phyloP scores from a whole-genome alignment of 2,113 vertebrate genomes.

The Hypomesus transpacificus region DNA sequence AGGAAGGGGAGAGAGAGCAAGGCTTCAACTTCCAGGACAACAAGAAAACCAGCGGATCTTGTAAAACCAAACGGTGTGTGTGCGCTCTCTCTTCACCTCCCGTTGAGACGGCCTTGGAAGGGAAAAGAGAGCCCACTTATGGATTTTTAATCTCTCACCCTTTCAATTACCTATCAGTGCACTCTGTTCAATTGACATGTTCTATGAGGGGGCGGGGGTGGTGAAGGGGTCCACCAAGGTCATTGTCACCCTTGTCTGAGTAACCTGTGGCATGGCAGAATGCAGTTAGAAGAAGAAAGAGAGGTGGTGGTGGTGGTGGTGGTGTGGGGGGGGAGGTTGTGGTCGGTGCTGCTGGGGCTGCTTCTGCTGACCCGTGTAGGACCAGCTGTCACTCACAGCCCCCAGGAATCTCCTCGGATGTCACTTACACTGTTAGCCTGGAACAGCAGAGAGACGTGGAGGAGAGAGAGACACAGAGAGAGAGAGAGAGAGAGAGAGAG shows the following conservation, averaged over 20 bases:
- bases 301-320: not conserved
- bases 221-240: too few species aligned
- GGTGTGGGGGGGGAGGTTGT: not conserved
- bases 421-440: constrained; percentile 38
- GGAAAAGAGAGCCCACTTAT: not conserved
- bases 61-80: not conserved
- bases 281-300: too few species aligned
- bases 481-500: not conserved
- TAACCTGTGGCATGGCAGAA: too few species aligned
- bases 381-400: constrained; percentile 34
- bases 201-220: too few species aligned
- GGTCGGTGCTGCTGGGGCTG: not conserved
- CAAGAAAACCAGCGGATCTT: not conserved
- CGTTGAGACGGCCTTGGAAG: not conserved
- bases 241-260: too few species aligned
- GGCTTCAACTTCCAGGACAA: not conserved
- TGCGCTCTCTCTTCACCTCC: too few species aligned
- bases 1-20: not conserved
- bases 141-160: not conserved
- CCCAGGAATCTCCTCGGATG: constrained; percentile 37
- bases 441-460: constrained; percentile 3
- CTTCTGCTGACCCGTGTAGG: not conserved
- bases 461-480: not conserved
- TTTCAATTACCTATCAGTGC: not conserved
- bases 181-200: too few species aligned